Percentiles rank a stretch among this genome's conserved stretches.
Conservation (phyloP, 2,888 invertebrate genomes). For the Holacanthella duospinosa region DNA sequence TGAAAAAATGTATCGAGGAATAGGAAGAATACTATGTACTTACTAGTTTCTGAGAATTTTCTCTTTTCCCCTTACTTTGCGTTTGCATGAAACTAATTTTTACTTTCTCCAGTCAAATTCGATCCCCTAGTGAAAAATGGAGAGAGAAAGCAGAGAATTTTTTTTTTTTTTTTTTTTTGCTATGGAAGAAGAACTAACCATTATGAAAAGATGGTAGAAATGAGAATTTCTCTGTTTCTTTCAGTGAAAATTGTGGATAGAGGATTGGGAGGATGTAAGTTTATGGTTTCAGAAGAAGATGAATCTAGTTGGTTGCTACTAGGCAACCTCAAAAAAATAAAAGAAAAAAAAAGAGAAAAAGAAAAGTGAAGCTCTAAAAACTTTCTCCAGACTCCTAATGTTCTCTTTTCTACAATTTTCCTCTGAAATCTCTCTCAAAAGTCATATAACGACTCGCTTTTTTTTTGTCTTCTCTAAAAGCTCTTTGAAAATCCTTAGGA, state of each 20-base stretch:
- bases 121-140: slow-evolving; percentile 3
- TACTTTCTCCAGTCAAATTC: too few species aligned
- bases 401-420: background rate
- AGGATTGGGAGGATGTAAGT: slow-evolving; percentile 18
- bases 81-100: too few species aligned
- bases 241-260: background rate
- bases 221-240: background rate
- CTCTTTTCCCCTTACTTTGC: background rate
- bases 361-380: background rate
- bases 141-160: too few species aligned
- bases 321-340: slow-evolving; percentile 11
- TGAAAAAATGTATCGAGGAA: too few species aligned
- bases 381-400: background rate
- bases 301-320: slow-evolving; percentile 15
- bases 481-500: background rate
- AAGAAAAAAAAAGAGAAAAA: too few species aligned
- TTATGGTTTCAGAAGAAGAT: slow-evolving; percentile 28
- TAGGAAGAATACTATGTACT: too few species aligned
- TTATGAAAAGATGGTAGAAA: slow-evolving; percentile 4
- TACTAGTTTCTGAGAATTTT: too few species aligned
- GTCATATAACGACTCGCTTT: background rate
- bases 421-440: background rate
- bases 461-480: background rate
- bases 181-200: background rate
- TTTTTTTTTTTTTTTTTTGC: too few species aligned